Conservation (phyloP, 2,797 vertebrate genomes). For the Pantherophis alleghaniensis region DNA sequence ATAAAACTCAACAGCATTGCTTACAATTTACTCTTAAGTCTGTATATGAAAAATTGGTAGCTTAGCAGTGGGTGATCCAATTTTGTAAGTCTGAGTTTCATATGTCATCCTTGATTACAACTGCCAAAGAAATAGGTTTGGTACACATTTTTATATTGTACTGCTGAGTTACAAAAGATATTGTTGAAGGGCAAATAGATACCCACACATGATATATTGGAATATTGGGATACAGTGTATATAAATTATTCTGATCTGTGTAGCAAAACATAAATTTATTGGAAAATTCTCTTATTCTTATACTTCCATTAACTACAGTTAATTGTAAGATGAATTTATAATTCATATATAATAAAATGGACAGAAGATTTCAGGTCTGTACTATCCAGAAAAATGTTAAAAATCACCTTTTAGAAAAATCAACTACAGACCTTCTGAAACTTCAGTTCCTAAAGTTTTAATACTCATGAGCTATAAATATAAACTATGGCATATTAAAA, state of each 20-base stretch:
- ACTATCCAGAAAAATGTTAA: background rate
- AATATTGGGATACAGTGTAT: background rate
- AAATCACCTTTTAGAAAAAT: background rate
- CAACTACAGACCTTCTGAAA: background rate
- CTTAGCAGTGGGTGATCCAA: background rate
- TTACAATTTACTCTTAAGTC: background rate
- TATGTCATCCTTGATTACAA: background rate
- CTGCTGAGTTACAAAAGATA: background rate
- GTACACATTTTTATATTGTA: background rate
- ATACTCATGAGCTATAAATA: constrained; percentile 3
- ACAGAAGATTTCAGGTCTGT: background rate
- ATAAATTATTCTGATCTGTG: background rate
- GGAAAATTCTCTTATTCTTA: background rate
- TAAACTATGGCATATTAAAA: constrained; percentile 18
- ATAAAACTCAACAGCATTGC: background rate
- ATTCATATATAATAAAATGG: background rate
- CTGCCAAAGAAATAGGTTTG: background rate
- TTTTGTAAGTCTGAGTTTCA: background rate
- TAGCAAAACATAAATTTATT: background rate
- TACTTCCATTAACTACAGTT: background rate
- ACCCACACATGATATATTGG: background rate
- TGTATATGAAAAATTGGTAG: background rate
- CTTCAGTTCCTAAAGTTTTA: constrained; percentile 6
- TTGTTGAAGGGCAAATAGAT: background rate
- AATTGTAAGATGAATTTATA: background rate